Evolutionary conservation across 2,888 invertebrate genomes (phyloP), one percentile per base, ranked within the genome.

Genomic region (Ichneumon xanthorius): DNA sequence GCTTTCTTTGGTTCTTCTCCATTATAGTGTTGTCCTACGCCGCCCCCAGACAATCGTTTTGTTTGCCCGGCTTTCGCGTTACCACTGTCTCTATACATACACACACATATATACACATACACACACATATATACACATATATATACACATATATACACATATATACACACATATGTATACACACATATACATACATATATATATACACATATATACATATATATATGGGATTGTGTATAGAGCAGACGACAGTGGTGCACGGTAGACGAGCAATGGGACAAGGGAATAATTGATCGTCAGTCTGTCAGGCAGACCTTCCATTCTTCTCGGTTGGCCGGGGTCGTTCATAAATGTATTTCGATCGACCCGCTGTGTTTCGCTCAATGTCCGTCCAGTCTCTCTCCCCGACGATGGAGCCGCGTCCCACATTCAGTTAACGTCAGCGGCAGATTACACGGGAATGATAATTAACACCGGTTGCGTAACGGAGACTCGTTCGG

Each of bases 231-330:
- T 4, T 2, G 19, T 37, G 11, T 65, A 65, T 40, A 65, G 3
- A 14, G 7, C 37, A 67, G 53, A 26, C 19, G 14, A 22, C 68
- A 65, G 68, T 58, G 37, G 53, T 58, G 58, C 72, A 58, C 22
- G 22, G 53, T 26, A 58, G 37, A 72, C 22, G 72, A 72, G 19
- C 9, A 40, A 40, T 45, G 80, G 80, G 71, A 76, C 55, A 68
- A 63, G 83, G n/a, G 71, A 75, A 84, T 76, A 84, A 84, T 84
- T 80, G 73, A 76, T 84, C 80, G 80, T 80, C 84, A 71, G 55
- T 53, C 76, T 72, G 80, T 84, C 80, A 48, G 76, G 48, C 73
- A 55, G 83, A 68, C 48, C 50, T 67, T 67, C 22, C 76, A 76
- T 63, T 76, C 53, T 63, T 53, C 65, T 37, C 22, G 22, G 33